Percentiles rank a stretch among this genome's conserved stretches.
Evolutionary conservation across 1,140 invertebrate species (phyloP).

Genomic region (Latrodectus geometricus): DNA sequence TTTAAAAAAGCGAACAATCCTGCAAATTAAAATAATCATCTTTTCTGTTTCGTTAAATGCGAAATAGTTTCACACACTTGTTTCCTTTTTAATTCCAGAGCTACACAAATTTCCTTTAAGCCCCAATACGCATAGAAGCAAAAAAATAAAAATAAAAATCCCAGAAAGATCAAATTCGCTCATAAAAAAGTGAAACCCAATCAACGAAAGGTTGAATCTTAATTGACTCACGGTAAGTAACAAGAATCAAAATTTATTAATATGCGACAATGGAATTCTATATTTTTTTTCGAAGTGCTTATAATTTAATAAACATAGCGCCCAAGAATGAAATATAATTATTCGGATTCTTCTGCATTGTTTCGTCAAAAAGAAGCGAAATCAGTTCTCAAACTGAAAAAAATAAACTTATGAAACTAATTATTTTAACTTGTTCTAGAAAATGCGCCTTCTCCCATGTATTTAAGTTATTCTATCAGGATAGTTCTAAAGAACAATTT

Average conservation of each 20-base stretch:
- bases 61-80: too few species aligned
- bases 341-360: constrained; percentile 22
- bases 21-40: too few species aligned
- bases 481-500: background rate
- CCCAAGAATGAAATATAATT: constrained; percentile 30
- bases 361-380: background rate
- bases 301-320: constrained; percentile 41
- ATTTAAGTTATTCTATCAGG: constrained; percentile 10
- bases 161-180: background rate
- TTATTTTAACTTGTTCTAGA: constrained; percentile 15
- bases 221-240: constrained; percentile 29
- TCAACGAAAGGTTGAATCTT: constrained; percentile 20
- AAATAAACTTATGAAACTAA: constrained; percentile 16
- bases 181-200: constrained; percentile 30
- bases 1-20: too few species aligned
- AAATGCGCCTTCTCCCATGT: background rate
- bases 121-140: constrained; percentile 3
- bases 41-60: too few species aligned
- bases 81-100: too few species aligned
- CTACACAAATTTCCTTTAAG: background rate
- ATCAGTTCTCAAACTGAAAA: background rate
- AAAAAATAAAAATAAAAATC: constrained; percentile 1
- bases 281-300: constrained; percentile 36
- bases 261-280: constrained; percentile 11
- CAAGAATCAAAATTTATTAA: constrained; percentile 30